Percentiles rank a stretch among this genome's conserved stretches.
These are phyloP conservation scores for Epinotia nisella DNA, from an alignment of 2,888 invertebrate genomes.

Conservation along the genomic window DNA sequence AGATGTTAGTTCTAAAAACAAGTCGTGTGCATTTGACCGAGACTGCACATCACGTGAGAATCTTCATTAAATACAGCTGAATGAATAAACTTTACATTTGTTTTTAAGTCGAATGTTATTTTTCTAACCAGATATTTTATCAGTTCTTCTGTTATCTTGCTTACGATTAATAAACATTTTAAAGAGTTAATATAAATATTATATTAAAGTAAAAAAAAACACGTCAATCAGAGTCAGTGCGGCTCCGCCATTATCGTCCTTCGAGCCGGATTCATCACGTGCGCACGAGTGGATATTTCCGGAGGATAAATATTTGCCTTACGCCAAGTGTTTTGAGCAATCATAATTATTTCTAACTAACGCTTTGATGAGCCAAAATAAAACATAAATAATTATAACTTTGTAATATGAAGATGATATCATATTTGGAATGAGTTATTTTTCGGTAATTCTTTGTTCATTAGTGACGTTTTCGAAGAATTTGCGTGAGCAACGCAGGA, in stretches of 20 bases:
- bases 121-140: no score
- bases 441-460: constrained; percentile 18
- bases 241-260: constrained; percentile 2
- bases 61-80: no score
- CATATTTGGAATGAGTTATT: neutral
- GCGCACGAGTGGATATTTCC: constrained; percentile 32
- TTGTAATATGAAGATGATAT: constrained; percentile 9
- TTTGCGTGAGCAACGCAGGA: constrained; percentile 6
- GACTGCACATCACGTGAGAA: neutral
- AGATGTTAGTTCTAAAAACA: neutral
- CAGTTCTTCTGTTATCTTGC: no score
- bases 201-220: neutral
- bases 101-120: no score
- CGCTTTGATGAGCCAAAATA: constrained; percentile 36
- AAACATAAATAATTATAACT: constrained; percentile 15
- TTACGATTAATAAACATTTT: neutral
- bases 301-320: constrained; percentile 34
- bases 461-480: constrained; percentile 21
- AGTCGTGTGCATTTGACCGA: neutral
- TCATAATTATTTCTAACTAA: constrained; percentile 32
- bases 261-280: constrained; percentile 12
- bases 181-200: neutral
- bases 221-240: neutral
- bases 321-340: constrained; percentile 17
- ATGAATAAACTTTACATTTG: no score